phyloP scores from a whole-genome alignment of 2,888 invertebrate genomes.

The Salticus scenicus region DNA sequence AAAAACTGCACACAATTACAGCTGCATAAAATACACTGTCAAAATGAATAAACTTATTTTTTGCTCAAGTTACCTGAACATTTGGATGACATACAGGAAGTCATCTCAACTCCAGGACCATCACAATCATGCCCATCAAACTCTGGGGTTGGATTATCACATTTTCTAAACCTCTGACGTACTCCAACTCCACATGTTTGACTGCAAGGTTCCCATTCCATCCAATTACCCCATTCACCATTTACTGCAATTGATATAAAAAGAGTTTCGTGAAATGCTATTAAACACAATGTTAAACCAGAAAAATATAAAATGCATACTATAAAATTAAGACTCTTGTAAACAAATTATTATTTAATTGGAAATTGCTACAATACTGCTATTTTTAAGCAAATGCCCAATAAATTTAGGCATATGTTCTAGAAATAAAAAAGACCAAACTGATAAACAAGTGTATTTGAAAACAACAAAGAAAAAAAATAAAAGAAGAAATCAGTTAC shows the following conservation, averaged over 20 bases:
- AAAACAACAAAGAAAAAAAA: too few relatives aligned
- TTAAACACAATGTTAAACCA: not conserved
- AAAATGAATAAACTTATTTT: not conserved
- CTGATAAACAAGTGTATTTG: too few relatives aligned
- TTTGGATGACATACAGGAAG: conserved; percentile 41
- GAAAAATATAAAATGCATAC: too few relatives aligned
- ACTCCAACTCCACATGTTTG: conserved; percentile 75
- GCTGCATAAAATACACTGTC: too few relatives aligned
- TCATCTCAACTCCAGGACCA: conserved; percentile 70
- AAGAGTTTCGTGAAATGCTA: not conserved
- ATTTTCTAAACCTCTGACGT: conserved; percentile 73
- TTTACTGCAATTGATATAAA: conserved; percentile 73
- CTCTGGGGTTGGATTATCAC: conserved; percentile 75
- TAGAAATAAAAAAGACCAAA: too few relatives aligned
- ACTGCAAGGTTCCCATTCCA: conserved; percentile 75
- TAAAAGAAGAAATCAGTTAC: too few relatives aligned
- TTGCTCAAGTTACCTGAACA: conserved; percentile 57
- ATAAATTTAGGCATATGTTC: too few relatives aligned
- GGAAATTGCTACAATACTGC: too few relatives aligned
- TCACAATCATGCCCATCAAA: conserved; percentile 74
- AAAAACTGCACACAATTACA: too few relatives aligned
- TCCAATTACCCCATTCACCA: conserved; percentile 76
- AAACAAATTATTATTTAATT: too few relatives aligned
- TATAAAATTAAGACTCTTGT: too few relatives aligned
- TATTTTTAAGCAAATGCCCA: too few relatives aligned